These are phyloP conservation scores for Scortum barcoo DNA, from an alignment of 2,113 vertebrate species.

Conservation along the genomic window DNA sequence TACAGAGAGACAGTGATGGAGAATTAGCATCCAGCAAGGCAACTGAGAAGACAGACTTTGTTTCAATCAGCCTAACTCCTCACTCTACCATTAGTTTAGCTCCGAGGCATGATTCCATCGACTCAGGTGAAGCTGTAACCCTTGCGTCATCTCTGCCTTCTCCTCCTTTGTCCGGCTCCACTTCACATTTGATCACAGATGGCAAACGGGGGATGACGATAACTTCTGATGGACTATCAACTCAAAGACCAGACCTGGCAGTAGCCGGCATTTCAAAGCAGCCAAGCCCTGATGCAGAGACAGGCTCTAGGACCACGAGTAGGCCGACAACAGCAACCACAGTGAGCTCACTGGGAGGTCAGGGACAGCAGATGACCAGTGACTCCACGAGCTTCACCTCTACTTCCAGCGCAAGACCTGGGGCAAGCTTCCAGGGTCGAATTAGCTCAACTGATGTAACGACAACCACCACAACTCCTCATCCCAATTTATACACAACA, in stretches of 20 bases:
- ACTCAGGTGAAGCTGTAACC: slow-evolving; percentile 41
- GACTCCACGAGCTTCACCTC: not conserved
- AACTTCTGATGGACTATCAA: slow-evolving; percentile 25
- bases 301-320: slow-evolving; percentile 20
- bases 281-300: slow-evolving; percentile 3
- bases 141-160: slow-evolving; percentile 57
- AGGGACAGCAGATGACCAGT: slow-evolving; percentile 11
- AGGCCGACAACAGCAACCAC: slow-evolving; percentile 21
- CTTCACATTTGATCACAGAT: slow-evolving; percentile 53
- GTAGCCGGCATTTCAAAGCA: slow-evolving; percentile 10
- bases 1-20: slow-evolving; percentile 59
- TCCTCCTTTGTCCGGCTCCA: slow-evolving; percentile 33
- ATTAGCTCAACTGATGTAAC: slow-evolving; percentile 23
- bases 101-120: slow-evolving; percentile 29
- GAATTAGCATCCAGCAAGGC: slow-evolving; percentile 54
- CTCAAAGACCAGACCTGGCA: slow-evolving; percentile 18
- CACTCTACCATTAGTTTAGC: slow-evolving; percentile 27
- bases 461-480: slow-evolving; percentile 22
- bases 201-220: slow-evolving; percentile 21
- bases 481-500: slow-evolving; percentile 27
- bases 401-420: slow-evolving; percentile 9
- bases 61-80: slow-evolving; percentile 54
- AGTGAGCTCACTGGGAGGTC: slow-evolving; percentile 26
- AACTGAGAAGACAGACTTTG: slow-evolving; percentile 66
- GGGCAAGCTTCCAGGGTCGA: slow-evolving; percentile 4